A percentile compares a stretch with the other conserved stretches of the same genome.
These are phyloP conservation scores for Drosophila cognata DNA, from an alignment of 2,888 invertebrate genomes.

Conservation along the genomic window DNA sequence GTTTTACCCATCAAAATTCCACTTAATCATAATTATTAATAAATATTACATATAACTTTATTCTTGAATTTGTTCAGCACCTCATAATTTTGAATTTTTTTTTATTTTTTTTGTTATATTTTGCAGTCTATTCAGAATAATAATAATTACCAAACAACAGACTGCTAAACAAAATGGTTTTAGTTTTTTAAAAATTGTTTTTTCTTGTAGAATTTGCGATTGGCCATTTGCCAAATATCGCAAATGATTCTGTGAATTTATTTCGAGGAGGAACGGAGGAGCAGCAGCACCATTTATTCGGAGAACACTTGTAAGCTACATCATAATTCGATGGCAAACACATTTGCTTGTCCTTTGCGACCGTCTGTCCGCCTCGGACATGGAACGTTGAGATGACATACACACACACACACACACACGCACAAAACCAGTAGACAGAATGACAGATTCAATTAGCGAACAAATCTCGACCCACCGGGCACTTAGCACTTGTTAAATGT, in stretches of 20 bases:
- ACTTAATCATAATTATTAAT: conserved; percentile 18
- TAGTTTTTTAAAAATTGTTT: conserved; percentile 4
- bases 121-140: conserved; percentile 25
- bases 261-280: neutral
- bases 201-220: conserved; percentile 27
- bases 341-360: conserved; percentile 45
- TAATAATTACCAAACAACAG: conserved; percentile 39
- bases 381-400: conserved; percentile 27
- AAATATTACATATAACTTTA: conserved; percentile 26
- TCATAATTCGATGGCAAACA: conserved; percentile 72
- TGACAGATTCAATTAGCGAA: conserved; percentile 73
- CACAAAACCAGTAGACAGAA: conserved; percentile 10
- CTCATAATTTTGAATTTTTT: conserved; percentile 23
- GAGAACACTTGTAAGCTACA: conserved; percentile 46
- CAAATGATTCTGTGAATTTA: conserved; percentile 24
- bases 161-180: conserved; percentile 19
- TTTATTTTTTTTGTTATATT: conserved; percentile 17
- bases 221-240: conserved; percentile 49
- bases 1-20: conserved; percentile 6
- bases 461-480: conserved; percentile 40
- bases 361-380: conserved; percentile 26
- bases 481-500: conserved; percentile 64
- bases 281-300: conserved; percentile 14
- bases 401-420: conserved; percentile 15
- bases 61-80: conserved; percentile 11